These are phyloP conservation scores for Ricordea florida DNA, from an alignment of 92 coral and sea anemone species.

Conservation along the genomic window DNA sequence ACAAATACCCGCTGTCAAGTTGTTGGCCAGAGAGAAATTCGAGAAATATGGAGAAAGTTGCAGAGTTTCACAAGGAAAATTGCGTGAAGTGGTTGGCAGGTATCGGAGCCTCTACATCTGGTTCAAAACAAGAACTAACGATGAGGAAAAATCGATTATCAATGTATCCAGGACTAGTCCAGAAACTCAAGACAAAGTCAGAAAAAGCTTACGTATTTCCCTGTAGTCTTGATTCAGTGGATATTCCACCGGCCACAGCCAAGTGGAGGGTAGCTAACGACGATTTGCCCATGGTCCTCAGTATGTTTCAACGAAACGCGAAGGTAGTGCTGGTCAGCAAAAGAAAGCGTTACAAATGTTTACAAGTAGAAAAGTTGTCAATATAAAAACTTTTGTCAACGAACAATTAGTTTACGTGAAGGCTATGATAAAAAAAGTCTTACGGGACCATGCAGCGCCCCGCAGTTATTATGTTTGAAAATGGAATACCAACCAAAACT, in stretches of 20 bases:
- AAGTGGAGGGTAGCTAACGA: constrained; percentile 25
- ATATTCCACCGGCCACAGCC: constrained; percentile 31
- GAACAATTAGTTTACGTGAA: constrained; percentile 13
- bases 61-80: too few relatives aligned
- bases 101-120: constrained; percentile 39
- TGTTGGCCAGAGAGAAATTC: too few relatives aligned
- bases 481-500: constrained; percentile 36
- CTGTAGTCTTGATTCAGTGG: constrained; percentile 31
- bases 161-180: constrained; percentile 21
- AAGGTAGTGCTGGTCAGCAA: constrained; percentile 41
- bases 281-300: neutral
- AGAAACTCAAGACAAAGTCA: constrained; percentile 38
- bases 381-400: constrained; percentile 27
- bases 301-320: constrained; percentile 22
- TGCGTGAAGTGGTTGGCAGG: too few relatives aligned
- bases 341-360: constrained; percentile 42
- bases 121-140: too few relatives aligned
- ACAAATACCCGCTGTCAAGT: too few relatives aligned
- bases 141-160: constrained; percentile 1
- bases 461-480: constrained; percentile 28
- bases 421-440: constrained; percentile 51
- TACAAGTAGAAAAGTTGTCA: constrained; percentile 47
- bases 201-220: constrained; percentile 13
- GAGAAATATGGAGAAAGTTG: too few relatives aligned
- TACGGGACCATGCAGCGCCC: constrained; percentile 26